These are phyloP conservation scores for Harpagoxenus sublaevis DNA, from an alignment of 2,888 invertebrate genomes.

Conservation along the genomic window DNA sequence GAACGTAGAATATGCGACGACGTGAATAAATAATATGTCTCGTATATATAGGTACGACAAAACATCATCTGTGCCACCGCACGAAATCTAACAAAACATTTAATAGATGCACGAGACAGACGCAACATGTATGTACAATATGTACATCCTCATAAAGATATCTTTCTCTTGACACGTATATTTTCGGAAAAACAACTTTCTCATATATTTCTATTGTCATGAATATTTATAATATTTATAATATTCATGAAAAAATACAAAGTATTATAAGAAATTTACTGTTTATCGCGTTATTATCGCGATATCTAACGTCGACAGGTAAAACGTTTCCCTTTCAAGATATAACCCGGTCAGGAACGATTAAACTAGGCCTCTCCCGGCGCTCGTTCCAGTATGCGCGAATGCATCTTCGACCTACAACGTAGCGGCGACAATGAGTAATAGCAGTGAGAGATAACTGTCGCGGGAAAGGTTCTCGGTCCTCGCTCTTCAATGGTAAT, in stretches of 20 bases:
- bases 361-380: conserved; percentile 30
- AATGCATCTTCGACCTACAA: conserved; percentile 41
- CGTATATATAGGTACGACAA: not conserved
- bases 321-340: conserved; percentile 22
- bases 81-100: conserved; percentile 19
- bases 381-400: conserved; percentile 29
- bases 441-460: conserved; percentile 58
- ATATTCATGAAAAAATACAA: not conserved
- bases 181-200: not conserved
- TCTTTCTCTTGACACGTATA: not conserved
- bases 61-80: not conserved
- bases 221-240: not conserved
- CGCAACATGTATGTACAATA: too few relatives aligned
- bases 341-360: conserved; percentile 31
- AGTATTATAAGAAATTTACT: not conserved
- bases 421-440: conserved; percentile 37
- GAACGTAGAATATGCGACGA: conserved; percentile 65
- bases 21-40: conserved; percentile 70
- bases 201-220: not conserved
- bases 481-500: conserved; percentile 65
- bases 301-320: not conserved
- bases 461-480: conserved; percentile 61
- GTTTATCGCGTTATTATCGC: not conserved
- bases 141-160: not conserved
- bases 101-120: conserved; percentile 20